Conservation (phyloP, 2,888 invertebrate genomes). For the Monoplex corrugatus region DNA sequence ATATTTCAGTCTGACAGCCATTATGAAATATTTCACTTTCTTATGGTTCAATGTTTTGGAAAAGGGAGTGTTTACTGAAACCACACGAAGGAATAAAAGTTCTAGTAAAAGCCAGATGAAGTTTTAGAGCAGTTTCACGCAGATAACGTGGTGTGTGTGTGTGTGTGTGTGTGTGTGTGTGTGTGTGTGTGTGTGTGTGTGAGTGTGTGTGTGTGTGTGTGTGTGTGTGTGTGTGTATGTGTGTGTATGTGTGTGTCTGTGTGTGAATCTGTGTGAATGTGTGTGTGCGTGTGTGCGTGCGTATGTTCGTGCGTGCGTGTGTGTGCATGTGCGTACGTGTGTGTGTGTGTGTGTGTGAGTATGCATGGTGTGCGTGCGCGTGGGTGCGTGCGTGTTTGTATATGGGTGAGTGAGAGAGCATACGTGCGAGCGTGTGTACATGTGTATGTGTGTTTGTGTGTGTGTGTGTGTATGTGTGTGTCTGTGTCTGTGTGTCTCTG, state of each 20-base stretch:
- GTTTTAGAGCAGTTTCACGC: too few species aligned
- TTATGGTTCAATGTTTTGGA: too few species aligned
- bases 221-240: too few species aligned
- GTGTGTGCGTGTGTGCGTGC: not conserved
- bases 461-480: not conserved
- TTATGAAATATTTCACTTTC: not conserved
- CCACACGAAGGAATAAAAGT: too few species aligned
- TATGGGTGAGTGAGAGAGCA: too few species aligned
- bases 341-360: not conserved
- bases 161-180: too few species aligned
- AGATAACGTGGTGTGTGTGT: not conserved
- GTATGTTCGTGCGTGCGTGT: not conserved
- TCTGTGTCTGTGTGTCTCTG: not conserved
- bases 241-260: not conserved
- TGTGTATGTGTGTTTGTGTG: too few species aligned
- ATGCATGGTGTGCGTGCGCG: not conserved
- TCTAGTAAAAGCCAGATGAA: too few species aligned
- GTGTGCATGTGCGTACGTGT: not conserved
- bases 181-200: too few species aligned
- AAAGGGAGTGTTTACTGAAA: too few species aligned
- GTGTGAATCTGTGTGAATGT: not conserved
- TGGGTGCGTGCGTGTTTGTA: too few species aligned
- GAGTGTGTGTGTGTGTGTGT: not conserved
- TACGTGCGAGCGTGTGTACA: too few species aligned
- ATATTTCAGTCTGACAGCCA: not conserved